phyloP scores from a whole-genome alignment of 1,140 invertebrate genomes.

The Argopecten irradians region DNA sequence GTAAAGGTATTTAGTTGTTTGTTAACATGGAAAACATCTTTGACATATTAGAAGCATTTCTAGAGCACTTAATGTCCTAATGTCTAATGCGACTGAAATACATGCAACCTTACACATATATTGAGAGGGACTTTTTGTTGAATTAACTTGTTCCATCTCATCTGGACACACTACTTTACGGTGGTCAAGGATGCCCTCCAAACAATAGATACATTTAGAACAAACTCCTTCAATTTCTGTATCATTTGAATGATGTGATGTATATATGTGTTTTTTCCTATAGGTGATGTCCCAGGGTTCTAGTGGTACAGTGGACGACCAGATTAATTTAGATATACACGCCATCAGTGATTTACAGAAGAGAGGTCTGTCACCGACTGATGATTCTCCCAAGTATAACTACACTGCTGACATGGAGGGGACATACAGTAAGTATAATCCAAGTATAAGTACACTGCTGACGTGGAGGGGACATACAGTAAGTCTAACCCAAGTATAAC shows the following conservation, averaged over 20 bases:
- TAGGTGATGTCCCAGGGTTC: conserved; percentile 90
- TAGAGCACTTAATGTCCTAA: no score
- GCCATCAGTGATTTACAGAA: conserved; percentile 92
- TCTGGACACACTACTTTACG: no score
- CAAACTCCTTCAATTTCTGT: not conserved
- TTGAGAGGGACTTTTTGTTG: no score
- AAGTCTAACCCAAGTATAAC: conserved; percentile 95
- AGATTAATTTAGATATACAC: conserved; percentile 94
- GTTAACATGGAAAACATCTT: no score
- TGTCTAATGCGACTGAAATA: no score
- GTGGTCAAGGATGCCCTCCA: no score
- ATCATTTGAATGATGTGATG: not conserved
- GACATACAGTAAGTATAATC: no score
- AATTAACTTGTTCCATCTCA: no score
- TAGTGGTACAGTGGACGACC: conserved; percentile 86
- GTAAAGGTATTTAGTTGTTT: no score
- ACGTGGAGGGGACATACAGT: conserved; percentile 66
- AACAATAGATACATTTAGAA: no score
- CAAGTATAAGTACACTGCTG: conserved; percentile 91
- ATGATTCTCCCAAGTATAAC: conserved; percentile 95
- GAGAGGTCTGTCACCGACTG: conserved; percentile 85
- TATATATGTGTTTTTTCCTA: conserved; percentile 35
- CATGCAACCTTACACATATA: no score
- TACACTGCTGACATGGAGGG: conserved; percentile 80
- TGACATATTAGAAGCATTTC: no score